Evolutionary conservation across 2,113 vertebrate species (phyloP).

Genomic region (Heptranchias perlo): DNA sequence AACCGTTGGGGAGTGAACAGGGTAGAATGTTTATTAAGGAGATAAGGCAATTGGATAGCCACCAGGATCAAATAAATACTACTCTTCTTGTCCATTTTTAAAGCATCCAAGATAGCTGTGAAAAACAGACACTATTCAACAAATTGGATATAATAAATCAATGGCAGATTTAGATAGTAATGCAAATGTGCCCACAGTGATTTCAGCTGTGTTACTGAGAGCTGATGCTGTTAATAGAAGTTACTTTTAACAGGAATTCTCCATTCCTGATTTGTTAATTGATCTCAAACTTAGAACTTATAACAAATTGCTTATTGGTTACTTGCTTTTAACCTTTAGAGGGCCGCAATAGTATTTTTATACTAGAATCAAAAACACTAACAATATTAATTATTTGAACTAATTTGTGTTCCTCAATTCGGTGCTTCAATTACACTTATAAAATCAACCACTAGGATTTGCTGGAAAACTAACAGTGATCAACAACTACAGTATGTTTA

Average conservation of each 20-base stretch:
- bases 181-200: background rate
- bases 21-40: background rate
- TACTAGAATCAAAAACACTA: background rate
- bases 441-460: background rate
- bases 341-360: background rate
- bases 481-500: background rate
- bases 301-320: background rate
- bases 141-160: background rate
- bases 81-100: background rate
- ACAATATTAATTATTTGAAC: background rate
- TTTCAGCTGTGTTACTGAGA: background rate
- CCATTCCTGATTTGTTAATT: background rate
- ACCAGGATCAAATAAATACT: background rate
- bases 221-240: background rate
- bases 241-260: background rate
- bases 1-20: background rate
- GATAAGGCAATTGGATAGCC: background rate
- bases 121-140: background rate
- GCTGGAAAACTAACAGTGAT: background rate
- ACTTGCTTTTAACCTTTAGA: background rate
- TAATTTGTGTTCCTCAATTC: background rate
- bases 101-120: background rate
- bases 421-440: background rate
- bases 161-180: background rate
- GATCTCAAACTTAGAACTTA: background rate